Evolutionary conservation across 2,113 vertebrate species (phyloP).

Genomic region (Odontesthes bonariensis): DNA sequence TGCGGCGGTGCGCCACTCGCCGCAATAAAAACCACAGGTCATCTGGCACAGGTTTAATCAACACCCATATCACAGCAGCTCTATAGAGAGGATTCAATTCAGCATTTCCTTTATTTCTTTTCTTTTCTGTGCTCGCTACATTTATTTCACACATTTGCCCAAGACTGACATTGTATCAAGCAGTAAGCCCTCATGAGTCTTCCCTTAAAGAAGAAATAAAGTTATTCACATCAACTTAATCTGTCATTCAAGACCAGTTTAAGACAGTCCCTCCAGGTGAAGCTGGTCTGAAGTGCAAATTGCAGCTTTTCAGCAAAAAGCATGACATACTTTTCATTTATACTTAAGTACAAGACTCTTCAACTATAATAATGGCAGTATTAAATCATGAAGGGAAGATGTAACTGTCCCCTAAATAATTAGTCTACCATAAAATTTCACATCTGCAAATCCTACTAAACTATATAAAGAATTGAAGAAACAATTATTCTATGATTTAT

Average conservation of each 20-base stretch:
- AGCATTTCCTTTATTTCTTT: conserved; percentile 35
- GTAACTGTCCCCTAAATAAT: conserved; percentile 24
- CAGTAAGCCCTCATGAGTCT: not conserved
- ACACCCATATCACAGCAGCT: conserved; percentile 78
- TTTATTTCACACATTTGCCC: conserved; percentile 12
- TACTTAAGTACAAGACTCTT: not conserved
- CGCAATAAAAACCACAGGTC: conserved; percentile 69
- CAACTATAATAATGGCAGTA: not conserved
- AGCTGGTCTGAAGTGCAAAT: conserved; percentile 4
- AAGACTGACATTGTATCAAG: conserved; percentile 11
- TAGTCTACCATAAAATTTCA: conserved; percentile 23
- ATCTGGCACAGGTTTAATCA: conserved; percentile 80
- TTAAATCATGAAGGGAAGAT: conserved; percentile 21
- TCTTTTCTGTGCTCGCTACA: conserved; percentile 1
- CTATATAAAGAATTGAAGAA: conserved; percentile 40
- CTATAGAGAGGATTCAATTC: conserved; percentile 71
- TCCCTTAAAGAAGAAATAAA: conserved; percentile 1
- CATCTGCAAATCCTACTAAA: conserved; percentile 24
- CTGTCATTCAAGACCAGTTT: conserved; percentile 1
- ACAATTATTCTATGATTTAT: conserved; percentile 47
- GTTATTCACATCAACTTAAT: not conserved
- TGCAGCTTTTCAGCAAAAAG: not conserved
- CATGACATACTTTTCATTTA: not conserved
- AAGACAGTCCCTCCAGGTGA: not conserved
- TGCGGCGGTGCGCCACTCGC: conserved; percentile 63